Base-by-base conservation (phyloP, 1,140 invertebrate species). In the Drusus annulatus region DNA sequence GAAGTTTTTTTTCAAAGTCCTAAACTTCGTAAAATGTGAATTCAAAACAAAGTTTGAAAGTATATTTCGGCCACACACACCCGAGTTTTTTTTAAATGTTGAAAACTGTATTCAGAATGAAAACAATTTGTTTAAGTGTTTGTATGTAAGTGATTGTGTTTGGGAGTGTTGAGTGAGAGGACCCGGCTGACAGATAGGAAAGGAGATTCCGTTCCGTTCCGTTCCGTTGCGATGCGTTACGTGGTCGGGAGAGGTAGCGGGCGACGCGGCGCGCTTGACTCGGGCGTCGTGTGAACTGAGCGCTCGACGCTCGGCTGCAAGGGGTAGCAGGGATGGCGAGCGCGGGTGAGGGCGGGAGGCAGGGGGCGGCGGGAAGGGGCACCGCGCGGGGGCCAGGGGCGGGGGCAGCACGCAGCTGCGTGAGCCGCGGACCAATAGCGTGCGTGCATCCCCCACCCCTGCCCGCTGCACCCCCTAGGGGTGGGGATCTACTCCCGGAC, bases 371-470 rank as follows among this genome's bases (percentile, higher is more conserved):
- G 13, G 73, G 81, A 19, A 25, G 52, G 54, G 25, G 68, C 74
- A 31, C 60, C 36, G 23, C 36, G 76, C 75, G 54, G 63, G 83
- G 86, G 84, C 76, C 84, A 77, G 85, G 81, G 84, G 86, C 84
- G 84, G 86, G 85, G 86, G 89, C 87, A 87, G 86, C 87, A 85
- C 85, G 79, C 82, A 83, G 84, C 84, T 86, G 86, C 85, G 85
- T 85, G 85, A 86, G 86, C 84, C 85, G 85, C 85, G 87, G 88
- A 86, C 89, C 89, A 90, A 90, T 90, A 81, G 88, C 86, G 86
- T 90, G 88, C 88, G 88, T 90, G 88, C 85, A 87, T 85, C 87
- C 86, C 87, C 87, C 87, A 86, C 87, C 87, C 86, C 86, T 86
- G 86, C 85, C 85, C 52, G 19, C 80, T 13, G 74, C 17, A 21